Base-by-base conservation (phyloP, 2,888 invertebrate genomes). In the Cosmia trapezina region DNA sequence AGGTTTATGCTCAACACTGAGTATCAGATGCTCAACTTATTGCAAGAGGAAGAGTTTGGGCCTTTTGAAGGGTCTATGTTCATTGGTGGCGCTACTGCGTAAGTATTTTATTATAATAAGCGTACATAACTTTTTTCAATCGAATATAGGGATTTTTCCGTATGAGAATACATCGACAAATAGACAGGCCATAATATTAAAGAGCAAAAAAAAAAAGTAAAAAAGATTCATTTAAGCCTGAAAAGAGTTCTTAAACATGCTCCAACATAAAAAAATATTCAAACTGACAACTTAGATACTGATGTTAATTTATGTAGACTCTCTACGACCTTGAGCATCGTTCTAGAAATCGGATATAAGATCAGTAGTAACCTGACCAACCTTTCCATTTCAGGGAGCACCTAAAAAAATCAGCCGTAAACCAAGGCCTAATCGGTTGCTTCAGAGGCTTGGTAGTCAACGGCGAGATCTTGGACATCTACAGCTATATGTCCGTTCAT, bases 41-140 rank as follows among this genome's bases (percentile, higher is more conserved):
- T 98, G 83, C 97, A 98, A 17, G 98, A 98, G 91, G 98, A 98
- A 91, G 98, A 98, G 90, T 98, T 99, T 90, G 98, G 98, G 0
- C 98, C 98, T 0, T 99, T 99, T 90, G 98, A 98, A 93, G 98
- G 98, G 0, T 98, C 98, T 71, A 98, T 98, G 98, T 99, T 98
- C 88, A 98, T 99, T 86, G 99, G 98, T 43, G 99, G 99, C 68
- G 98, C 98, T 76, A 98, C 98, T 65, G 98, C 97, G 98, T 98
- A 96, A 97, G 98, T 97, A 43, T 28, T 51, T n/a, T 19, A 17
- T 17, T 45, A 17, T 45, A 14, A 45, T 47, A 17, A 41, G 8
- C 41, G 6, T 37, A 37, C 37, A 4, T 37, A 2, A 37, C 4
- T 37, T 37, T 28, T 37, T 37, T 37, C 37, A 37, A 37, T 37